These are phyloP conservation scores for Cyphomyrus plagiostoma DNA, from an alignment of 2,113 vertebrate species.

Conservation along the genomic window DNA sequence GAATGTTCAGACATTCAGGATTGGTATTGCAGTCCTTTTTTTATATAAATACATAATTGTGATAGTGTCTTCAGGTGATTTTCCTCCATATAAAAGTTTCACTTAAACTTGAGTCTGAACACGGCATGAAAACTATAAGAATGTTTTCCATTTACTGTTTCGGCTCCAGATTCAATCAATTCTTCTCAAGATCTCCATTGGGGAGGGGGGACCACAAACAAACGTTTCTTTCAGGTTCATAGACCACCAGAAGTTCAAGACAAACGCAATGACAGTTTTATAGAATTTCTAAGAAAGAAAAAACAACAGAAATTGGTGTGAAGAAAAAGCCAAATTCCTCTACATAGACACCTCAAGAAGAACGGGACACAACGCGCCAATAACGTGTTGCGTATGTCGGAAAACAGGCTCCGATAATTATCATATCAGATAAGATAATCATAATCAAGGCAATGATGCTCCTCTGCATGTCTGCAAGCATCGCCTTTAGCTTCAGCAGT, in stretches of 20 bases:
- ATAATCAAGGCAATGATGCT: neutral
- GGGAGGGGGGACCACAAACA: neutral
- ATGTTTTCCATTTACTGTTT: neutral
- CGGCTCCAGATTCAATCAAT: neutral
- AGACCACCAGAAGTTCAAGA: constrained; percentile 5
- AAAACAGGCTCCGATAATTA: neutral
- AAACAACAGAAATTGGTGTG: neutral
- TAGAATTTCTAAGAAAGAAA: neutral
- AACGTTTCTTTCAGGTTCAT: neutral
- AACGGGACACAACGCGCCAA: neutral
- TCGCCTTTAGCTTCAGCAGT: neutral
- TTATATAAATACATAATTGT: neutral
- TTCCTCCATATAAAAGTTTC: neutral
- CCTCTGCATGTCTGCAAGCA: neutral
- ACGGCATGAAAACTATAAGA: neutral
- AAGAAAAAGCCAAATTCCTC: neutral
- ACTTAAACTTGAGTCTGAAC: neutral
- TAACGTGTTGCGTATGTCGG: neutral
- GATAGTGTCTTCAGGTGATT: neutral
- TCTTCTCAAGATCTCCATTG: neutral
- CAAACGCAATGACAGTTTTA: neutral
- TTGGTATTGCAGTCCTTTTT: neutral
- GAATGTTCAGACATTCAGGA: neutral
- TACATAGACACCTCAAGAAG: neutral
- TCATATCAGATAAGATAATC: neutral